Evolutionary conservation across 2,113 vertebrate species (phyloP), one percentile per base, ranked within the genome.

Genomic region (Xiphorhynchus elegans): DNA sequence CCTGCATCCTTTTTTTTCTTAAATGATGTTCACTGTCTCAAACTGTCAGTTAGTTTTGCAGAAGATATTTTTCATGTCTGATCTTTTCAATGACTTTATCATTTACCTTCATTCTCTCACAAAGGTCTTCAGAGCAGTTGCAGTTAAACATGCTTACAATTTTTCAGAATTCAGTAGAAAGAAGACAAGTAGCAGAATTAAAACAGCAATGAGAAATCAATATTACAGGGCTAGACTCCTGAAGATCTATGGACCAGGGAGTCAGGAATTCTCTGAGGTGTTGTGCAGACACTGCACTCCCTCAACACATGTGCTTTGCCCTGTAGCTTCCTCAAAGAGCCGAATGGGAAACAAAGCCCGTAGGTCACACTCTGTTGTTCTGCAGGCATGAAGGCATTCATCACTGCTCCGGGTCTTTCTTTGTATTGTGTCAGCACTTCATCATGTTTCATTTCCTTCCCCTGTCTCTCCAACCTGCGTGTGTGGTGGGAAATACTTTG

Each of bases 131-230:
- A 37, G 16, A 83, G 39, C 13, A 26, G 29, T 15, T 72, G 50
- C 19, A 47, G 46, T 87, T 83, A 70, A 94, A 79, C 17, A 58
- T n/a, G 26, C 24, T 37, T 35, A 69, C 21, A 15, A 40, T 66
- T 90, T 91, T 90, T 76, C 7, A 12, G 39, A 67, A n/a, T 56
- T 82, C 58, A 49, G n/a, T 44, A 63, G 52, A 63, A 82, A 78
- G 52, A 74, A 77, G 35, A 68, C 39, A 89, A 63, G 69, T 24
- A 67, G 10, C 64, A 62, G 77, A 94, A 83, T 90, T 82, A 79
- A 89, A 88, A 66, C 33, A 74, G 18, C 40, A 53, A 42, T 82
- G 73, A 84, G 52, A 86, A 95, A 93, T 92, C 79, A 93, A 37
- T 93, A 75, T 50, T 37, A 60, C 23, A 70, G 26, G 69, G 52